Base-by-base conservation (phyloP, 2,113 vertebrate genomes). In the Herpailurus yagouaroundi region DNA sequence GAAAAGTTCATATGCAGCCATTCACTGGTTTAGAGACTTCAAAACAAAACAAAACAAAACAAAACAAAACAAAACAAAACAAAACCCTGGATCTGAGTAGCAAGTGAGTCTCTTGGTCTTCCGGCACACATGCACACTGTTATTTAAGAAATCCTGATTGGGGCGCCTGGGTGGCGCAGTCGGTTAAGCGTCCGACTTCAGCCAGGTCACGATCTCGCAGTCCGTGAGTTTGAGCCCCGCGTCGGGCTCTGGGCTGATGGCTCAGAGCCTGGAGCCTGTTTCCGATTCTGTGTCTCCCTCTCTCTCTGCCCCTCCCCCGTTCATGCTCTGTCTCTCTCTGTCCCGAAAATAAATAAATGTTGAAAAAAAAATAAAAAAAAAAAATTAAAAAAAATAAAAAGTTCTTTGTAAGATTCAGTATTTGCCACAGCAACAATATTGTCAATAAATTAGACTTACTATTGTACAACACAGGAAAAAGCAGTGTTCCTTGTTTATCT, bases 381-480 rank as follows among this genome's bases (percentile, higher is more conserved):
- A n/a, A n/a, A n/a, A n/a, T n/a, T n/a, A n/a, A n/a, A n/a, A n/a
- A n/a, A n/a, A n/a, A n/a, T n/a, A 79, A 76, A 97, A 97, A 94
- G 88, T 95, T 96, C 91, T 69, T 76, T 97, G n/a, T 98, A 92
- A 98, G 94, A 92, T 29, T 96, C 95, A 97, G 82, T 79, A 52
- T 84, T 93, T 91, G 94, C 31, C 97, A 64, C 41, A 98, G 45
- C 55, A 96, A 86, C 84, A 60, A 5, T 5, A 93, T 33, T 97
- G 97, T 98, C 96, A 98, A 98, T 98, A 98, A 97, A 98, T 92
- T 97, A 98, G 85, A 77, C 15, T 79, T 66, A 71, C 87, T 93
- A 97, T 98, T 98, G 98, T 98, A 97, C 87, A 98, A 97, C 23
- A 97, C 97, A 97, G 92, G 31, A 96, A 98, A 97, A 98, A 98